phyloP scores from a whole-genome alignment of 2,888 invertebrate genomes.

The Thera britannica region DNA sequence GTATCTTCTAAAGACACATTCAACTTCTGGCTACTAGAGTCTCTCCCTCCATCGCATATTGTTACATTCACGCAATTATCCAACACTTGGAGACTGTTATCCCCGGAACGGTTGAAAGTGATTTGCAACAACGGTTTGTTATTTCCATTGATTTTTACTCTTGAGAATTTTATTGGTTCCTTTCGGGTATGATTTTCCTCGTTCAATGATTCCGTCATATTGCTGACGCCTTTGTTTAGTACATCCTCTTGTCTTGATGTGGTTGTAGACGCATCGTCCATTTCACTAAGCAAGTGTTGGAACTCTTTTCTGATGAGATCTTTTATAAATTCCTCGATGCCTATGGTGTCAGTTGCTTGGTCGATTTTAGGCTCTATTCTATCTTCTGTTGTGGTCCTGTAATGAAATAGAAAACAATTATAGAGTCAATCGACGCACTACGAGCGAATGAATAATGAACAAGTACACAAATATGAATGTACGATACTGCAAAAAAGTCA shows the following conservation, averaged over 20 bases:
- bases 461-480: too few relatives aligned
- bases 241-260: constrained; percentile 59
- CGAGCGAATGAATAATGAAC: too few relatives aligned
- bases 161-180: constrained; percentile 64
- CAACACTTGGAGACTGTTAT: constrained; percentile 73
- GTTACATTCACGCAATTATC: constrained; percentile 78
- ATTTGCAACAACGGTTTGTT: constrained; percentile 77
- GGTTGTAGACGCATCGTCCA: constrained; percentile 57
- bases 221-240: constrained; percentile 67
- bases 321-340: constrained; percentile 75
- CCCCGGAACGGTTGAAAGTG: constrained; percentile 70
- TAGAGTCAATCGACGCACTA: too few relatives aligned
- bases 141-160: constrained; percentile 76
- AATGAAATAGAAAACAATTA: constrained; percentile 11
- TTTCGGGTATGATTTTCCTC: constrained; percentile 46
- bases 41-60: constrained; percentile 57
- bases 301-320: constrained; percentile 75
- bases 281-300: constrained; percentile 65
- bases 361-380: constrained; percentile 59
- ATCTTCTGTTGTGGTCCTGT: constrained; percentile 47
- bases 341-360: constrained; percentile 72
- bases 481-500: too few relatives aligned
- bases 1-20: constrained; percentile 64
- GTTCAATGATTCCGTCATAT: constrained; percentile 66
- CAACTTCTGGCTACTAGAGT: constrained; percentile 47